phyloP scores from a whole-genome alignment of 1,140 invertebrate species.

The Drosophila triauraria region DNA sequence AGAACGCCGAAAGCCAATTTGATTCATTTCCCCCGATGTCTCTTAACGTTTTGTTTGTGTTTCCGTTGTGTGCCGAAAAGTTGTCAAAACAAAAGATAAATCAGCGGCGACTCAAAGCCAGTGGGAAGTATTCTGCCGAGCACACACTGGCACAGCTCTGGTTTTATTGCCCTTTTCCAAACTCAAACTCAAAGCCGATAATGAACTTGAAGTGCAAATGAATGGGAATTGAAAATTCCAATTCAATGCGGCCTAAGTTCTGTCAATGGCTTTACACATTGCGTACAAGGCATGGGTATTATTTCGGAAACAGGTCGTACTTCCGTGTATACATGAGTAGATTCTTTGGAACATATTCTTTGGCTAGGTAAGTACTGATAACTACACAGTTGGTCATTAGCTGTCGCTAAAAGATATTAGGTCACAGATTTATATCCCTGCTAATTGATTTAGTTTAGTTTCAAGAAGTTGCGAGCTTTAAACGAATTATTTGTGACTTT shows the following conservation, averaged over 20 bases:
- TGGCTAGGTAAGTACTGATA: not conserved
- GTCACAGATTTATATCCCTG: not conserved
- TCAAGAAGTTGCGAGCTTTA: not conserved
- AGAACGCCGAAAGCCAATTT: constrained; percentile 69
- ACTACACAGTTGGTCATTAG: too few species aligned
- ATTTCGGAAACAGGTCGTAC: not conserved
- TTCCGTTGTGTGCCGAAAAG: constrained; percentile 64
- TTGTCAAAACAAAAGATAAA: constrained; percentile 83
- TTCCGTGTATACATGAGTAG: not conserved
- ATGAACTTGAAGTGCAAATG: constrained; percentile 62
- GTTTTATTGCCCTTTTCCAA: constrained; percentile 38
- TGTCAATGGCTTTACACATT: constrained; percentile 8
- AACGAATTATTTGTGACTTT: constrained; percentile 1
- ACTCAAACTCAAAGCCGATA: constrained; percentile 50
- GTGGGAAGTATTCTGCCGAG: constrained; percentile 7
- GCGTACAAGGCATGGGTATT: not conserved
- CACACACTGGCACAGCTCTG: constrained; percentile 11
- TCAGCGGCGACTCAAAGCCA: constrained; percentile 63
- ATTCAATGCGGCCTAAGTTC: constrained; percentile 11
- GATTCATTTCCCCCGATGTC: constrained; percentile 52
- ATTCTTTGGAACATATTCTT: too few species aligned
- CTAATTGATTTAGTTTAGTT: not conserved
- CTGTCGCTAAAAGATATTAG: not conserved
- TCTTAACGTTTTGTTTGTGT: constrained; percentile 36
- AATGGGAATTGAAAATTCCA: constrained; percentile 38